phyloP scores from a whole-genome alignment of 2,797 vertebrate genomes.

The Smutsia temminckii region DNA sequence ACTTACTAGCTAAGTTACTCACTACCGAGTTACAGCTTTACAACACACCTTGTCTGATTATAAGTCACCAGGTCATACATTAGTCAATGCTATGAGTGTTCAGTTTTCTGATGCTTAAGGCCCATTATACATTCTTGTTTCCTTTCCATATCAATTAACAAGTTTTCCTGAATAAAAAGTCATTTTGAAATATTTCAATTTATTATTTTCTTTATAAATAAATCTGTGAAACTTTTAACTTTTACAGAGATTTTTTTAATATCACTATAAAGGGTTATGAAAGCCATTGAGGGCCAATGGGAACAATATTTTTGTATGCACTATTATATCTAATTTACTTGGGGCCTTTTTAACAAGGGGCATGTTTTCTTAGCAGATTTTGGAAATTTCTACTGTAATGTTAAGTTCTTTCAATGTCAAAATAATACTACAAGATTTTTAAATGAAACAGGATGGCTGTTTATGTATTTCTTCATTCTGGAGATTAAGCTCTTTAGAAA shows the following conservation, averaged over 20 bases:
- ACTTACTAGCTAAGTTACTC: neutral
- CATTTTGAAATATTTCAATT: neutral
- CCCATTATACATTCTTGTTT: neutral
- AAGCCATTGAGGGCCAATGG: neutral
- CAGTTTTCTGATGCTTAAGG: neutral
- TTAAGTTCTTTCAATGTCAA: conserved; percentile 7
- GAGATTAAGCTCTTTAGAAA: neutral
- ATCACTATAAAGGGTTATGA: neutral
- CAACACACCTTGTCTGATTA: neutral
- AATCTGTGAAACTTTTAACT: neutral
- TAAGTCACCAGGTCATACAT: neutral
- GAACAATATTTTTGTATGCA: neutral
- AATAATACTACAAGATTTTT: conserved; percentile 28
- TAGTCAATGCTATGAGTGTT: neutral
- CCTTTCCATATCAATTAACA: neutral
- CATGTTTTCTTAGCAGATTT: neutral
- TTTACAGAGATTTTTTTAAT: neutral
- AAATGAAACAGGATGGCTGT: neutral
- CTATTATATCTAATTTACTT: neutral
- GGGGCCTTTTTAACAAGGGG: conserved; percentile 44
- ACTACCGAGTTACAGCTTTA: neutral
- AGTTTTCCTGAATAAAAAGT: conserved; percentile 35
- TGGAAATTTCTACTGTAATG: conserved; percentile 20
- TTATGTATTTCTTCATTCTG: conserved; percentile 39
- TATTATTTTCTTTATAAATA: conserved; percentile 49